These are phyloP conservation scores for Microctonus aethiopoides DNA, from an alignment of 2,888 invertebrate genomes.

Conservation along the genomic window DNA sequence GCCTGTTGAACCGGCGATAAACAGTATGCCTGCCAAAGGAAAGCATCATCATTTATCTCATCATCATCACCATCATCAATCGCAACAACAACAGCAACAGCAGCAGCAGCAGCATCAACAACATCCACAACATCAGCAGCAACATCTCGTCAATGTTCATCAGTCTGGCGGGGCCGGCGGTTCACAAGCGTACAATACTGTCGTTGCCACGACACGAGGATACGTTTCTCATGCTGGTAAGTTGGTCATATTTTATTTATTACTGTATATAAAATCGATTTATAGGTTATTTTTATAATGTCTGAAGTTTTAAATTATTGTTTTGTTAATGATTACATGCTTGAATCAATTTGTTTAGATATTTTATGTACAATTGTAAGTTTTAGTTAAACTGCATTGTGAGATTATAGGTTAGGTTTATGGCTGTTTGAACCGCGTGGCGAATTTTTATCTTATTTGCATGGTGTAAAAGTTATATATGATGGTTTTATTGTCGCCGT, in stretches of 20 bases:
- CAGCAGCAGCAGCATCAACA: slow-evolving; percentile 46
- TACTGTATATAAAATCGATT: background rate
- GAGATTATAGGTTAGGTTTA: slow-evolving; percentile 5
- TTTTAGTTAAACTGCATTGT: background rate
- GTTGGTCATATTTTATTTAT: slow-evolving; percentile 32
- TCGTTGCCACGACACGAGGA: slow-evolving; percentile 50
- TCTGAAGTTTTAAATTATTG: too few species aligned
- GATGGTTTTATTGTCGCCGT: too few species aligned
- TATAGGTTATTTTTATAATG: background rate
- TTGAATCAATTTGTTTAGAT: too few species aligned
- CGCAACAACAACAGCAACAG: slow-evolving; percentile 47
- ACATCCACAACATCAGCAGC: slow-evolving; percentile 48
- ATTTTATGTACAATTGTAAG: background rate
- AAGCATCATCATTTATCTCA: slow-evolving; percentile 58
- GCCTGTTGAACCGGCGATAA: slow-evolving; percentile 56
- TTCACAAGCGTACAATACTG: slow-evolving; percentile 54
- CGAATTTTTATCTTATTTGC: background rate
- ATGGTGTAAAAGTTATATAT: too few species aligned
- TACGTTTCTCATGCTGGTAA: slow-evolving; percentile 57
- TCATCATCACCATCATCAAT: slow-evolving; percentile 51
- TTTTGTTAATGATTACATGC: too few species aligned
- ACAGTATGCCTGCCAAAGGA: slow-evolving; percentile 59
- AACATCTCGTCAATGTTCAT: slow-evolving; percentile 52
- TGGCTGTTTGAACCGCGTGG: background rate
- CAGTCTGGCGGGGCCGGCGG: slow-evolving; percentile 50